These are phyloP conservation scores for Elysia chlorotica DNA, from an alignment of 1,140 invertebrate genomes.

Conservation along the genomic window DNA sequence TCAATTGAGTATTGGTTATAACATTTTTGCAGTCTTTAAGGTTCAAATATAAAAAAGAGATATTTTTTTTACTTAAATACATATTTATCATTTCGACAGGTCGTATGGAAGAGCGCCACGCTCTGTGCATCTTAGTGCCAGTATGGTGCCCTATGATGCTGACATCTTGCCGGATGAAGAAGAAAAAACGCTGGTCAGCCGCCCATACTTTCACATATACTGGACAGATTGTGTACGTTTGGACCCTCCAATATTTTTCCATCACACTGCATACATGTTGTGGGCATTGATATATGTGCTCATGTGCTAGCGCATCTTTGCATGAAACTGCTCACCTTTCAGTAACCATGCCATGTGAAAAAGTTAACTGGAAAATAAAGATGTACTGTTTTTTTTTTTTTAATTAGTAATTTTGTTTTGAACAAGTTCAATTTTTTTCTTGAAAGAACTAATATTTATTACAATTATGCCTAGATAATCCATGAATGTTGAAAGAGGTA, in stretches of 20 bases:
- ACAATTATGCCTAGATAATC: too few relatives aligned
- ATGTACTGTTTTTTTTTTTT: too few relatives aligned
- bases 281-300: background rate
- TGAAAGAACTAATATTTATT: too few relatives aligned
- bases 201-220: constrained; percentile 89
- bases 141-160: constrained; percentile 78
- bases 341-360: too few relatives aligned
- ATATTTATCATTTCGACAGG: constrained; percentile 37
- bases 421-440: too few relatives aligned
- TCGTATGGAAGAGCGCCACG: constrained; percentile 65
- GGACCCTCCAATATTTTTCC: too few relatives aligned
- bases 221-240: constrained; percentile 82
- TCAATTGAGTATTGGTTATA: background rate
- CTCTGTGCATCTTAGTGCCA: constrained; percentile 77
- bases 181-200: constrained; percentile 74
- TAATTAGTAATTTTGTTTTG: too few relatives aligned
- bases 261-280: background rate
- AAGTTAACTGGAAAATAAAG: too few relatives aligned
- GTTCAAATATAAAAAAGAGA: background rate
- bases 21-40: background rate
- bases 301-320: too few relatives aligned
- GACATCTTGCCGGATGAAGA: constrained; percentile 72
- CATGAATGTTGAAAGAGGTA: too few relatives aligned
- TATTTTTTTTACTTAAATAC: background rate
- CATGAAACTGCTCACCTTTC: too few relatives aligned